These are phyloP conservation scores for Macrosoma leucophasiata DNA, from an alignment of 2,888 invertebrate genomes.

Conservation along the genomic window DNA sequence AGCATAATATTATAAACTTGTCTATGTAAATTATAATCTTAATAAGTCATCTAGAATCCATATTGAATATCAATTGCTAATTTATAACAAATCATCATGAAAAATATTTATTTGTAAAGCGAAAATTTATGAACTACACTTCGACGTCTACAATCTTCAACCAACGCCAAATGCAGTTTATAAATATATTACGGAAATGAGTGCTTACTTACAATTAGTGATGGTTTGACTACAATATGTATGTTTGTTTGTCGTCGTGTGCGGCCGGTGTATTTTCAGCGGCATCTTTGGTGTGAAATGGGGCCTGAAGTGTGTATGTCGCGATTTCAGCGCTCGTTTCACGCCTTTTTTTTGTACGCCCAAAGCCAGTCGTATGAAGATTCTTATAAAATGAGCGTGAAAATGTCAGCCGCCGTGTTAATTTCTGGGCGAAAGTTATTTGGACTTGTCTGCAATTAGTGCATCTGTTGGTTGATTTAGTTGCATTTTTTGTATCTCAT, in stretches of 20 bases:
- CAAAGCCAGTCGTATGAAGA: constrained; percentile 42
- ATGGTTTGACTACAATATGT: constrained; percentile 15
- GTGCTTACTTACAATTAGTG: constrained; percentile 15
- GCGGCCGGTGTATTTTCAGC: constrained; percentile 65
- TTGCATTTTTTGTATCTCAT: not conserved
- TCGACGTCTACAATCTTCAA: too few relatives aligned
- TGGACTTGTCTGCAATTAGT: constrained; percentile 22
- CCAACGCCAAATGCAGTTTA: too few relatives aligned
- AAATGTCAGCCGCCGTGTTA: constrained; percentile 57
- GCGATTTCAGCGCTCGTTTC: constrained; percentile 62
- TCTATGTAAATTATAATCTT: too few relatives aligned
- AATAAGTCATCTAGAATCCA: too few relatives aligned
- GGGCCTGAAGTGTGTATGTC: constrained; percentile 58
- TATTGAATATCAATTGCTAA: too few relatives aligned
- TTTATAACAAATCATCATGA: too few relatives aligned
- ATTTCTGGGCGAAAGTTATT: constrained; percentile 43
- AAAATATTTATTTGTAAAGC: too few relatives aligned
- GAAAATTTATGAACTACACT: too few relatives aligned
- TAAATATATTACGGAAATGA: constrained; percentile 14
- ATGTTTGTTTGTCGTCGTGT: constrained; percentile 42
- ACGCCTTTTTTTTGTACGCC: constrained; percentile 57
- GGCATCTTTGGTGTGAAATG: constrained; percentile 61
- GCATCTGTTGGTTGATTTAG: not conserved
- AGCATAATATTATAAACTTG: too few relatives aligned
- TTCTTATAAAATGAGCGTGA: constrained; percentile 55